These are phyloP conservation scores for Fregata magnificens DNA, from an alignment of 2,113 vertebrate species.

Conservation along the genomic window DNA sequence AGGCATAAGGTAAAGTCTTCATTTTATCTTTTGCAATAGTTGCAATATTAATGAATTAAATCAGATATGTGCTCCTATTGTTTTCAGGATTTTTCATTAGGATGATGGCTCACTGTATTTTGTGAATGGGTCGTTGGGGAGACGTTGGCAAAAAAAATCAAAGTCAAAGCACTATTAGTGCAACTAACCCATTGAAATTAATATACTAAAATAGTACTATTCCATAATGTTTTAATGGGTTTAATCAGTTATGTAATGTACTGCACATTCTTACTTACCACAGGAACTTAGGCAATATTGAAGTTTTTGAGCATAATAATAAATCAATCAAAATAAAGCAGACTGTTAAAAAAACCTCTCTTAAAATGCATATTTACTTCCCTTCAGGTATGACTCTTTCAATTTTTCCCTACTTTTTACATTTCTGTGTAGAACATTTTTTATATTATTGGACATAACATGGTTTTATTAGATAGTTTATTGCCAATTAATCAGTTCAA, in stretches of 20 bases:
- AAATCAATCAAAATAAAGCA: neutral
- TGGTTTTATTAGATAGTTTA: slow-evolving; percentile 6
- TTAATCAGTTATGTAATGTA: neutral
- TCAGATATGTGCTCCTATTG: neutral
- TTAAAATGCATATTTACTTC: neutral
- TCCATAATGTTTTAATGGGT: neutral
- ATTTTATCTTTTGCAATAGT: neutral
- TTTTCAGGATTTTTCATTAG: neutral
- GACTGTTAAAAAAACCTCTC: neutral
- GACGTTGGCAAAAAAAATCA: neutral
- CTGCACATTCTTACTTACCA: neutral
- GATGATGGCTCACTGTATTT: neutral
- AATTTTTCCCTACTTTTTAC: neutral
- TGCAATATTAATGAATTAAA: neutral
- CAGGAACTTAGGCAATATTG: neutral
- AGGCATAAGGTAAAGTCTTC: neutral
- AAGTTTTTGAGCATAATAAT: neutral
- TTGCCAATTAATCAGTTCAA: slow-evolving; percentile 6
- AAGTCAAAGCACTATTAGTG: neutral
- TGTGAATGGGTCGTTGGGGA: neutral
- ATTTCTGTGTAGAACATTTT: neutral
- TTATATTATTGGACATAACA: slow-evolving; percentile 10
- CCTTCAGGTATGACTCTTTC: neutral
- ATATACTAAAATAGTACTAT: neutral
- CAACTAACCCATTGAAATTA: neutral